Conservation (phyloP, 64 coral and sea anemone genomes). For the Montipora capricornis region DNA sequence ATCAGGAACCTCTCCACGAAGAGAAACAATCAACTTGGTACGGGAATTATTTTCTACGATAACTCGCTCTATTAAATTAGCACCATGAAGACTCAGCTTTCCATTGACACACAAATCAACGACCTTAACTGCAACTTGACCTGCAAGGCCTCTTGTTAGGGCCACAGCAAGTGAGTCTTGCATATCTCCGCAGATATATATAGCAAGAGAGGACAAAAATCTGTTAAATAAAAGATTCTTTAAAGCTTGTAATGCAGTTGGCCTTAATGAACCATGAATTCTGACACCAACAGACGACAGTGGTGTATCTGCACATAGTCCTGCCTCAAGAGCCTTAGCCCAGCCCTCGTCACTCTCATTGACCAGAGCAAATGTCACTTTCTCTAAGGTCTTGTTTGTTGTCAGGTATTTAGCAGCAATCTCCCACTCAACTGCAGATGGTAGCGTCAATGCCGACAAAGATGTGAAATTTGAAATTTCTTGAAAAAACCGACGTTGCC, state of each 20-base stretch:
- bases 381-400: not conserved
- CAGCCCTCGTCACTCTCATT: not conserved
- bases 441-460: not conserved
- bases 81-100: not conserved
- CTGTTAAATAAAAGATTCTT: not conserved
- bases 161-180: not conserved
- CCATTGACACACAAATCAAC: not conserved
- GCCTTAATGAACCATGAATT: not conserved
- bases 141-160: not conserved
- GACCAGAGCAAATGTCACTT: not conserved
- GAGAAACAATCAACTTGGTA: not conserved
- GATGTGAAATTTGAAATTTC: not conserved
- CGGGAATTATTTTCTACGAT: not conserved
- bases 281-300: not conserved
- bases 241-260: not conserved
- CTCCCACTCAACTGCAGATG: not conserved
- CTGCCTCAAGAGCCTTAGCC: not conserved
- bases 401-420: not conserved
- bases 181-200: slow-evolving; percentile 1
- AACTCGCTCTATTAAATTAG: not conserved
- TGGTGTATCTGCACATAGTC: not conserved
- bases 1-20: not conserved
- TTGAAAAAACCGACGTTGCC: too few relatives aligned
- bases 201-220: not conserved
- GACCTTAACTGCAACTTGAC: not conserved